Percentiles rank a stretch among this genome's conserved stretches.
These are phyloP conservation scores for Xenopus petersii DNA, from an alignment of 2,797 vertebrate genomes.

Conservation along the genomic window DNA sequence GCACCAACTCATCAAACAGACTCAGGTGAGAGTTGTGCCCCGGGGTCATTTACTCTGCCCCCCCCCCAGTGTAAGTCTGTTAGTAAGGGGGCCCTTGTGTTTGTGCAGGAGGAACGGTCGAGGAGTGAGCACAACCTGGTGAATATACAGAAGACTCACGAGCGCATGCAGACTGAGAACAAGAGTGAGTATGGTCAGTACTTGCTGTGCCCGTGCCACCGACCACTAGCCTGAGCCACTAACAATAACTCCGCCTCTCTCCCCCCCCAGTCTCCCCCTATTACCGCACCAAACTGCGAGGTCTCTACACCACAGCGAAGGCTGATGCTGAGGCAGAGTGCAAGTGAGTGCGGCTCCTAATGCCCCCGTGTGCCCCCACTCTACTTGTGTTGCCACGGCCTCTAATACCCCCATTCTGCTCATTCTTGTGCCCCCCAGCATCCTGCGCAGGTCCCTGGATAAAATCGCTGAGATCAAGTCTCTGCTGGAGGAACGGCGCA, in stretches of 20 bases:
- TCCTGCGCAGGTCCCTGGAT: slow-evolving; percentile 82
- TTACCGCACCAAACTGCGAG: slow-evolving; percentile 86
- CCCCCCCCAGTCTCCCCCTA: slow-evolving; percentile 78
- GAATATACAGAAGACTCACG: slow-evolving; percentile 92
- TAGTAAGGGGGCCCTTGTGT: no score
- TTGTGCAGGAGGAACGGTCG: slow-evolving; percentile 79
- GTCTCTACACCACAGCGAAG: slow-evolving; percentile 88
- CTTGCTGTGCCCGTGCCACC: background rate
- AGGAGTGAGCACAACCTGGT: slow-evolving; percentile 90
- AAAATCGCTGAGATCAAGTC: slow-evolving; percentile 92
- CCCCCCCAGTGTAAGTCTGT: background rate
- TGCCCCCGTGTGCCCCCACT: no score
- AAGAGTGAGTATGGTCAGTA: slow-evolving; percentile 72
- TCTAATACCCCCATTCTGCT: no score
- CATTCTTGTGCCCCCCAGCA: slow-evolving; percentile 59
- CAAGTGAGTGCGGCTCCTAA: slow-evolving; percentile 65
- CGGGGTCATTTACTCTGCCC: background rate
- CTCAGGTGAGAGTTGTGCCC: slow-evolving; percentile 66
- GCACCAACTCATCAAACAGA: slow-evolving; percentile 89
- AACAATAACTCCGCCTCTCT: background rate
- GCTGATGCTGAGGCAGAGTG: slow-evolving; percentile 89
- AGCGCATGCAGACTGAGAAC: slow-evolving; percentile 92
- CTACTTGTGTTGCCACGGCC: background rate
- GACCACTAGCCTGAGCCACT: no score
- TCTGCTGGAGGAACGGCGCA: slow-evolving; percentile 82